Base-by-base conservation (phyloP, 2,888 invertebrate genomes). In the Sisyra nigra region DNA sequence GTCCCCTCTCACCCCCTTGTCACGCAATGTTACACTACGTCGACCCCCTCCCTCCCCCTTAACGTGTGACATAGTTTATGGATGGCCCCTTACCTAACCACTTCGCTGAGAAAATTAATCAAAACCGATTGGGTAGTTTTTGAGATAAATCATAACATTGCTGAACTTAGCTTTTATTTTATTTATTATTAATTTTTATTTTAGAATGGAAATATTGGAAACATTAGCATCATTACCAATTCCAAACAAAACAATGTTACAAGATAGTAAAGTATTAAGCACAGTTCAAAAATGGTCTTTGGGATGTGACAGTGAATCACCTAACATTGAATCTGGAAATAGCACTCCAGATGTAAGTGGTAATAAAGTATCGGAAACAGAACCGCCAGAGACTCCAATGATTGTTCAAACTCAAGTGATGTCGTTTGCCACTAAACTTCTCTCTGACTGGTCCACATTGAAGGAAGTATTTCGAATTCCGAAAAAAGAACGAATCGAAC, bases 401-500 rank as follows among this genome's bases (percentile, higher is more conserved):
- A 51, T 50, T 30, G 45, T 53, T 47, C 52, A 33, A 18, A 30
- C 31, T n/a, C 72, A 72, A 57, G 69, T 75, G 2, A 66, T 69
- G 40, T 73, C 74, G 42, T 56, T 80, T 5, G 75, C 75, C 13
- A 61, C 62, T 34, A 74, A 75, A 52, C 62, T 89, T 32, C 56
- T 89, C 41, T 73, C 76, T 39, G 69, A 75, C 45, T 91, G 91
- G 91, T 71, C 78, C 3, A 74, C 69, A 57, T 62, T 80, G 37
- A 79, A 78, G 61, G 80, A 82, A 59, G 74, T 76, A 10, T 94
- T 92, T 60, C 80, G 87, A 58, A 94, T 93, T 55, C 94, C 94
- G 1, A 92, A 92, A 63, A 89, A 89, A 52, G 88, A 93, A 57
- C 72, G 89, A 44, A 83, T 91, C 47, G 91, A 93, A 56, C 89